phyloP scores from a whole-genome alignment of 2,797 vertebrate species.

The Brotula barbata region DNA sequence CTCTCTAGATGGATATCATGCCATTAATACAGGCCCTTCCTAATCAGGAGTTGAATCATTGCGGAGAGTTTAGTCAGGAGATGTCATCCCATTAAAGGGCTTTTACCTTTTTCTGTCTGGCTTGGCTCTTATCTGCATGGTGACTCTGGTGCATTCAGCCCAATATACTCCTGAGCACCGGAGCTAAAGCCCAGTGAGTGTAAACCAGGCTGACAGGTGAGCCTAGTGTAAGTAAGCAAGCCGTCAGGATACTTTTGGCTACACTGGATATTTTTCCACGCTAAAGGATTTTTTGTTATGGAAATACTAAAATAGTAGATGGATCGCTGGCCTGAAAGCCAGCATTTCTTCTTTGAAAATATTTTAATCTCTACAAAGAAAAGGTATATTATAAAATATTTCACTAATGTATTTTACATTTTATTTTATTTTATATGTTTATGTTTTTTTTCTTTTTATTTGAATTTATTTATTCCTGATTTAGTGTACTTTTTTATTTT shows the following conservation, averaged over 20 bases:
- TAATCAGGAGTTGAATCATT: constrained; percentile 50
- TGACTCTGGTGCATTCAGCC: constrained; percentile 37
- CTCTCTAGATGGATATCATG: constrained; percentile 48
- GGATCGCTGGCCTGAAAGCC: no score
- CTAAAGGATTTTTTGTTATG: constrained; percentile 14
- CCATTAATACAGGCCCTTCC: constrained; percentile 36
- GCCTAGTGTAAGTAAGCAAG: constrained; percentile 26
- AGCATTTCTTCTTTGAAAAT: no score
- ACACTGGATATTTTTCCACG: constrained; percentile 10
- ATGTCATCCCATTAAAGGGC: constrained; percentile 48
- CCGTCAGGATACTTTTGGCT: constrained; percentile 45
- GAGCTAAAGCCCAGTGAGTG: constrained; percentile 30
- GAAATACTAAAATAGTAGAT: constrained; percentile 7
- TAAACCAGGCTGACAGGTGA: constrained; percentile 50
- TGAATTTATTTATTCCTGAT: no score
- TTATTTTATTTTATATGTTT: no score
- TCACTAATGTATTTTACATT: no score
- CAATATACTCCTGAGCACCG: constrained; percentile 32
- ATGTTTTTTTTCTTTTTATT: no score
- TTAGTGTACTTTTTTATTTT: no score
- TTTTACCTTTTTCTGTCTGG: constrained; percentile 32
- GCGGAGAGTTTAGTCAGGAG: constrained; percentile 40
- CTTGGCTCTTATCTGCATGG: constrained; percentile 40
- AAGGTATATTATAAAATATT: no score
- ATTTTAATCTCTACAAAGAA: no score